Conservation (phyloP, 2,888 invertebrate species). For the Scaptomyza flava region DNA sequence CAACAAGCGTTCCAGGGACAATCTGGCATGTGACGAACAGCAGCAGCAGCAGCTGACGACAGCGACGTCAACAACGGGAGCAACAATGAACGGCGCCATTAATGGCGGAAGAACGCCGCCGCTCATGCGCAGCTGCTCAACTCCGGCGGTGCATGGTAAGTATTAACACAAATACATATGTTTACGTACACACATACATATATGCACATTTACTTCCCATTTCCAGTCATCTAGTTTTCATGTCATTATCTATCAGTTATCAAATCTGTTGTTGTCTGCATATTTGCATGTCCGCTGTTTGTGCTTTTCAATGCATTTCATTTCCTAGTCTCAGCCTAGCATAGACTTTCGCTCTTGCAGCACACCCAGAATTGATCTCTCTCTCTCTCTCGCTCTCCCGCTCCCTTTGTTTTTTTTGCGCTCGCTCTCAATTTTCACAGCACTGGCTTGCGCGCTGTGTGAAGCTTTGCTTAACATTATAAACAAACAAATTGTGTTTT, state of each 20-base stretch:
- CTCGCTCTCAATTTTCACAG: neutral
- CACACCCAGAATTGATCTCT: slow-evolving; percentile 11
- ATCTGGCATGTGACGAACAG: slow-evolving; percentile 88
- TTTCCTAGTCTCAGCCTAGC: slow-evolving; percentile 59
- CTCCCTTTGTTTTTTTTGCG: slow-evolving; percentile 2
- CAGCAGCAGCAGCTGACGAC: slow-evolving; percentile 78
- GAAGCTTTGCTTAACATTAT: slow-evolving; percentile 64
- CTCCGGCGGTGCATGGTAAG: slow-evolving; percentile 85
- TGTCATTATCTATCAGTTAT: slow-evolving; percentile 52
- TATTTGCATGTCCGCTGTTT: slow-evolving; percentile 71
- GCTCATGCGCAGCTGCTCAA: slow-evolving; percentile 85
- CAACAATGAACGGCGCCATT: slow-evolving; percentile 69
- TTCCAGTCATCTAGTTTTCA: slow-evolving; percentile 19
- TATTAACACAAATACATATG: slow-evolving; percentile 18
- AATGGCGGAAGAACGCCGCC: slow-evolving; percentile 84
- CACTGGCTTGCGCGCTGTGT: slow-evolving; percentile 27
- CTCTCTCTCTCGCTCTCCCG: slow-evolving; percentile 9
- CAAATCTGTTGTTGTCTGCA: slow-evolving; percentile 56
- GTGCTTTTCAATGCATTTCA: slow-evolving; percentile 77
- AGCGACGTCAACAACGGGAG: slow-evolving; percentile 83
- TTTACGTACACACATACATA: neutral
- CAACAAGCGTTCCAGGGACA: slow-evolving; percentile 87
- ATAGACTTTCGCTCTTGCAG: slow-evolving; percentile 21
- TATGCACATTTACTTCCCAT: slow-evolving; percentile 10
- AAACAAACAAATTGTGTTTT: slow-evolving; percentile 65